phyloP scores from a whole-genome alignment of 2,888 invertebrate species.

The Parnassius apollo region DNA sequence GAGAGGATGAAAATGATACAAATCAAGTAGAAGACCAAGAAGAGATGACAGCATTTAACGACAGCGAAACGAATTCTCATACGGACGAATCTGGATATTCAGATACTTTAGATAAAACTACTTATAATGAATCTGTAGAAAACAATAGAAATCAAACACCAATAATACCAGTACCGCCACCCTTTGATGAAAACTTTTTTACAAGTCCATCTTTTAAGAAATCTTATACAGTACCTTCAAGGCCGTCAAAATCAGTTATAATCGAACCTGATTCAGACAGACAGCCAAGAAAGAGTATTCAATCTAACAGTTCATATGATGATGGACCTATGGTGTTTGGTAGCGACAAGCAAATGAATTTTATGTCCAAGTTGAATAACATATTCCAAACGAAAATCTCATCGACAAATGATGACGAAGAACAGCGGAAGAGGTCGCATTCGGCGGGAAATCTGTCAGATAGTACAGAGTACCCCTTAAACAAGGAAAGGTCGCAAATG shows the following conservation, averaged over 20 bases:
- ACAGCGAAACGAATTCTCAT: slow-evolving; percentile 65
- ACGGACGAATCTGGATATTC: slow-evolving; percentile 76
- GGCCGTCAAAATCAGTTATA: slow-evolving; percentile 33
- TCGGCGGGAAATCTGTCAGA: slow-evolving; percentile 61
- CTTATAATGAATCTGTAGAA: slow-evolving; percentile 53
- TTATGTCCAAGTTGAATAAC: slow-evolving; percentile 68
- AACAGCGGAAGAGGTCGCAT: slow-evolving; percentile 58
- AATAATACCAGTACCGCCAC: slow-evolving; percentile 67
- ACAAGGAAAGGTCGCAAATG: slow-evolving; percentile 47
- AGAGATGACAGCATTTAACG: slow-evolving; percentile 60
- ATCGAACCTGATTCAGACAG: slow-evolving; percentile 35
- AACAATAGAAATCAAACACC: slow-evolving; percentile 48
- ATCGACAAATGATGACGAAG: slow-evolving; percentile 48
- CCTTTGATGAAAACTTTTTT: slow-evolving; percentile 63
- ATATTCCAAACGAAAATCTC: slow-evolving; percentile 64
- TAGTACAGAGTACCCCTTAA: slow-evolving; percentile 42
- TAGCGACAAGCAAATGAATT: slow-evolving; percentile 51
- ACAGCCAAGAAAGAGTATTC: slow-evolving; percentile 40
- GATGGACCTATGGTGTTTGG: slow-evolving; percentile 46
- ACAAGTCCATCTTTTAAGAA: slow-evolving; percentile 43
- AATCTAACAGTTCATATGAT: slow-evolving; percentile 43
- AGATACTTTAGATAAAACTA: slow-evolving; percentile 64
- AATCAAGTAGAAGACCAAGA: slow-evolving; percentile 43
- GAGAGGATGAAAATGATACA: slow-evolving; percentile 32
- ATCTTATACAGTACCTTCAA: slow-evolving; percentile 44